Percentiles rank a stretch among this genome's conserved stretches.
Evolutionary conservation across 2,888 invertebrate genomes (phyloP).

Genomic region (Troilus luridus): DNA sequence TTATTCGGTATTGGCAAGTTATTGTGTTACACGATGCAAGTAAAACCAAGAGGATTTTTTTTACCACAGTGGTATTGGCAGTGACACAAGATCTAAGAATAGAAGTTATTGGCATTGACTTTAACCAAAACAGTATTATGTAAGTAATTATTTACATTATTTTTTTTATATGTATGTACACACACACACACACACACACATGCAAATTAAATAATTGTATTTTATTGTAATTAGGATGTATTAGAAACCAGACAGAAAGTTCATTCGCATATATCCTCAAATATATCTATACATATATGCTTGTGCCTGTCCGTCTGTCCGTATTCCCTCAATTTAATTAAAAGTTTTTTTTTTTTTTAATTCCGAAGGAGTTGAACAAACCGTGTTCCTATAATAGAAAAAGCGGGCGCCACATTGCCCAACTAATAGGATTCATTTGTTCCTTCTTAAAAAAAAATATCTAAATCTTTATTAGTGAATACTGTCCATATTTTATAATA

Average conservation of each 20-base stretch:
- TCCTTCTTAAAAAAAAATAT: neutral
- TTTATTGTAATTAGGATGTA: too few species aligned
- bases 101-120: neutral
- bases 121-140: neutral
- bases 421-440: slow-evolving; percentile 22
- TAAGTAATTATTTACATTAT: too few species aligned
- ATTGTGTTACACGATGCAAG: neutral
- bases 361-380: slow-evolving; percentile 16
- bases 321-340: neutral
- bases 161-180: neutral
- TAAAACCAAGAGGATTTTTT: neutral
- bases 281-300: neutral
- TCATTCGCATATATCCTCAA: neutral
- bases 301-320: neutral
- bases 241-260: neutral
- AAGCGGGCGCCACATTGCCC: slow-evolving; percentile 17
- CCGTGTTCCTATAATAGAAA: neutral
- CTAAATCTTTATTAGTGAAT: neutral
- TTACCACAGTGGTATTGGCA: neutral
- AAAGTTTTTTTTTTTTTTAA: neutral
- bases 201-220: too few species aligned
- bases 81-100: neutral
- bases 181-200: too few species aligned
- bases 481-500: neutral
- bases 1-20: neutral